Evolutionary conservation across 2,797 vertebrate genomes (phyloP).

Genomic region (Spea hammondii): DNA sequence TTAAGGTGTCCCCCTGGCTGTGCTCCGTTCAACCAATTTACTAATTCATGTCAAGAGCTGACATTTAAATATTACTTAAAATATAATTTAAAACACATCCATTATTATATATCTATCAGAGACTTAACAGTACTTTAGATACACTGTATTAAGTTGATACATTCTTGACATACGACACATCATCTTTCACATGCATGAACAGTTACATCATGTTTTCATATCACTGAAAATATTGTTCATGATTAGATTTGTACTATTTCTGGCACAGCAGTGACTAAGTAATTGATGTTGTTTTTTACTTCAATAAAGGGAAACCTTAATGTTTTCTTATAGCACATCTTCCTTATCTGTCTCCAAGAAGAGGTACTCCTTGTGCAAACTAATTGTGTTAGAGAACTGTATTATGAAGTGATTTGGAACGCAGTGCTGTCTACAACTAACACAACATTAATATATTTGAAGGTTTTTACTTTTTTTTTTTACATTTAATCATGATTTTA

Average conservation of each 20-base stretch:
- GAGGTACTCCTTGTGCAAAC: constrained; percentile 35
- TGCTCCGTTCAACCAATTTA: no score
- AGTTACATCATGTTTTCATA: constrained; percentile 68
- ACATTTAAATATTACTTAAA: constrained; percentile 9
- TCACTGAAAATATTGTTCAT: constrained; percentile 59
- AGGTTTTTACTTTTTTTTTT: no score
- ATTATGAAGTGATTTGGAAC: constrained; percentile 14
- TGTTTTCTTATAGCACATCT: constrained; percentile 64
- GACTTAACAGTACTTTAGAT: constrained; percentile 55
- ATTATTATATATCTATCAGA: constrained; percentile 62
- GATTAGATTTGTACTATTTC: constrained; percentile 65
- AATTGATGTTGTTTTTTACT: constrained; percentile 60
- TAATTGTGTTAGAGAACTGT: constrained; percentile 38
- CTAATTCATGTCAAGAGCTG: not conserved
- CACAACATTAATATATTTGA: no score
- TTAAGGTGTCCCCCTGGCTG: no score
- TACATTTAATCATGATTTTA: no score
- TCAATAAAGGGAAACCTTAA: constrained; percentile 57
- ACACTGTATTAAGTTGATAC: constrained; percentile 65
- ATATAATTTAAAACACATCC: constrained; percentile 60
- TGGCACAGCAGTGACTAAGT: constrained; percentile 54
- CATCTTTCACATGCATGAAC: constrained; percentile 65
- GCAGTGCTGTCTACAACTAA: no score
- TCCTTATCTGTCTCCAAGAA: constrained; percentile 64
- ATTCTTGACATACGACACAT: constrained; percentile 64